Base-by-base conservation (phyloP, 2,888 invertebrate genomes). In the Formica aserva region DNA sequence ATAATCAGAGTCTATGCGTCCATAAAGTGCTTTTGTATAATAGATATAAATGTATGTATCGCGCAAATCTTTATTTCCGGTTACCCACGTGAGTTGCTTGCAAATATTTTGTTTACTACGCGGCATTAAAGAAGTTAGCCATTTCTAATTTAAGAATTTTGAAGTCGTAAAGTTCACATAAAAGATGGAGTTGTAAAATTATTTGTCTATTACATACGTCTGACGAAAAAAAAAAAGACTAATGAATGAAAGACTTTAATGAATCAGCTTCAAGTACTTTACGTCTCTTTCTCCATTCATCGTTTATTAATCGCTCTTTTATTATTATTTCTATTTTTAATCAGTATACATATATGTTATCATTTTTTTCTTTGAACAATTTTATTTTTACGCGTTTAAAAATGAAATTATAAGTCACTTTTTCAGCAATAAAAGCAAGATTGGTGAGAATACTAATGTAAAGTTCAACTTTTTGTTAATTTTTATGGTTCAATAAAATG, bases 51-150 rank as follows among this genome's bases (percentile, higher is more conserved):
- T 55, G 29, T n/a, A 67, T 45, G 55, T 26, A 18, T 52, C 38
- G 26, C 48, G 52, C 13, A 52, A 66, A 66, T 52, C 35, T 66
- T 35, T 45, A 76, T 76, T 76, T 65, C 8, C 48, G 35, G 4
- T 32, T 29, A 26, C 11, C n/a, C 45, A 45, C 22, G 45, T 22
- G 6, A 75, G 18, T 11, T 38, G 29, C 11, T 6, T 41, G n/a
- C 32, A n/a, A 45, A 29, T 48, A 63, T 63, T 75, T 63, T 29
- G 9, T 15, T 5, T 32, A 3, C 45, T 62, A 29, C 22, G 6
- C 13, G 32, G 1, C 1, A 26, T 32, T 3, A 26, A 29, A 11
- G 15, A 74, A 62, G 62, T 60, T 41, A 18, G n/a, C n/a, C 13
- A 29, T 62, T 4, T 0, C 48, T 18, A 48, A 18, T 18, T 48